Conservation (phyloP, 1,140 invertebrate species). For the Pseudachorutes palmiensis region DNA sequence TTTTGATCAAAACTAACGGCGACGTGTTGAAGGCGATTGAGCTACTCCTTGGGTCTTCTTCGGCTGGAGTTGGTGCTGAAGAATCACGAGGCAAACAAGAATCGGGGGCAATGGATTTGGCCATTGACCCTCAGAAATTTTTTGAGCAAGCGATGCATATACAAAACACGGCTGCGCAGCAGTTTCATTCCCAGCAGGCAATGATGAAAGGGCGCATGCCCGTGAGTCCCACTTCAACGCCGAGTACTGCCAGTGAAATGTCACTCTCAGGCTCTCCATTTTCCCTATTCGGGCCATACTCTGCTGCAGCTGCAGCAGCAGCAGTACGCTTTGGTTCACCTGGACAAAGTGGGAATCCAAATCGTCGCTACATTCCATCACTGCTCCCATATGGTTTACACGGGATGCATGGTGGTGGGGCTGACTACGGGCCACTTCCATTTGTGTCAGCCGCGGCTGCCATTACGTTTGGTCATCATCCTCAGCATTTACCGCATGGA, state of each 20-base stretch:
- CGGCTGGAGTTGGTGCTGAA: background rate
- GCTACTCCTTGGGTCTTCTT: conserved; percentile 47
- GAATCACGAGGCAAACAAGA: background rate
- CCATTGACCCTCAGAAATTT: conserved; percentile 28
- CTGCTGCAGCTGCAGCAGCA: conserved; percentile 33
- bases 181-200: no score
- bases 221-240: no score
- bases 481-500: conserved; percentile 4
- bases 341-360: background rate
- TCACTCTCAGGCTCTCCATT: no score
- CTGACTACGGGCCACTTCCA: conserved; percentile 23
- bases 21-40: conserved; percentile 87
- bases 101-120: conserved; percentile 28
- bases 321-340: conserved; percentile 25
- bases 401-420: conserved; percentile 24
- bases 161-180: background rate
- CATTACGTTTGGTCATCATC: conserved; percentile 16
- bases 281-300: conserved; percentile 33
- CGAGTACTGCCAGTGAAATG: no score
- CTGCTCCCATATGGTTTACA: conserved; percentile 34
- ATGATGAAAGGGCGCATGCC: no score
- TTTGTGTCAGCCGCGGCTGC: conserved; percentile 28
- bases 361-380: conserved; percentile 32
- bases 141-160: conserved; percentile 27
- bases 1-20: conserved; percentile 62